phyloP scores from a whole-genome alignment of 37 sponge, comb jelly and placozoan species.

The Ianthella basta region DNA sequence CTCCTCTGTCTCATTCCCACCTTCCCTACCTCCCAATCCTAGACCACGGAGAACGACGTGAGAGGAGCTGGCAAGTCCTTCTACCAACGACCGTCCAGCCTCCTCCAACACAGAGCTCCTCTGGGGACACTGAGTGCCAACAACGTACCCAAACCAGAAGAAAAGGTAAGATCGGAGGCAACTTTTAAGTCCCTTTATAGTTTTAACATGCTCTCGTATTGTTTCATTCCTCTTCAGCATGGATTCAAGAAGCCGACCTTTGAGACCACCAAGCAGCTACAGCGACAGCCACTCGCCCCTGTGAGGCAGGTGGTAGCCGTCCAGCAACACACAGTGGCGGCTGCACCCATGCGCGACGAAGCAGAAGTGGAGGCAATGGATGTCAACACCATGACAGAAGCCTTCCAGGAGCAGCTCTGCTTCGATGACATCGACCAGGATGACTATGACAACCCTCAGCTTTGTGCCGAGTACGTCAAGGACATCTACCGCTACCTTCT shows the following conservation, averaged over 20 bases:
- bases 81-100: background rate
- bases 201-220: background rate
- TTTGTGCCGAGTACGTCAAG: slow-evolving; percentile 94
- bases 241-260: slow-evolving; percentile 18
- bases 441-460: slow-evolving; percentile 92
- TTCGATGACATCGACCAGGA: slow-evolving; percentile 85
- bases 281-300: background rate
- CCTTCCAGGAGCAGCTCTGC: slow-evolving; percentile 37
- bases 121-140: slow-evolving; percentile 12
- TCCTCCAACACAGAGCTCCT: background rate
- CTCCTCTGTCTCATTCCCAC: too few relatives aligned
- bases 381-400: slow-evolving; percentile 4
- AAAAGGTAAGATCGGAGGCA: background rate
- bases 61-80: background rate
- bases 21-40: too few relatives aligned
- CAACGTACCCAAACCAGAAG: background rate
- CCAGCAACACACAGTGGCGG: background rate
- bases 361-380: slow-evolving; percentile 20
- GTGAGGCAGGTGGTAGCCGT: too few relatives aligned
- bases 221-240: background rate
- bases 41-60: slow-evolving; percentile 4
- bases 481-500: slow-evolving; percentile 93
- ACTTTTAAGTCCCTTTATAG: background rate
- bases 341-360: too few relatives aligned
- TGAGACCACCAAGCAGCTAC: background rate